Evolutionary conservation across 2,888 invertebrate species (phyloP), one percentile per base, ranked within the genome.

Genomic region (Lycaena phlaeas): DNA sequence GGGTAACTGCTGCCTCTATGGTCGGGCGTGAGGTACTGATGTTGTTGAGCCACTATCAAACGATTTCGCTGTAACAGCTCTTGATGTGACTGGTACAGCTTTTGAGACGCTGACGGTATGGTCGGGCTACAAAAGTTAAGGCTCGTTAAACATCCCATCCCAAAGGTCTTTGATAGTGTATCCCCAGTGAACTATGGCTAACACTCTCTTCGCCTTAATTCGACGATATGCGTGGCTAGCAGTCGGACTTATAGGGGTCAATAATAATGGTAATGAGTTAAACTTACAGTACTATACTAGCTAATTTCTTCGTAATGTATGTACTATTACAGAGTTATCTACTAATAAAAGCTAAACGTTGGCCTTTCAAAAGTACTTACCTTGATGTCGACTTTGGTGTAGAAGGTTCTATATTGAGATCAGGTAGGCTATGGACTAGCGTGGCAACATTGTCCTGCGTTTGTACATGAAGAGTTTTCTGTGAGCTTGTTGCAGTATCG

Each of bases 391-490:
- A 42, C 1, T 56, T 42, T 3, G 54, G 56, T 12, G 50, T 87
- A 86, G 58, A 47, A 0, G 57, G 56, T 5, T 71, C 71, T 2
- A 67, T 39, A 9, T 61, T 67, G 40, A 95, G 81, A 64, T 95
- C 94, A 2, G 94, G 94, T 56, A 95, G 75, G 61, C 93, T 94
- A 68, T 94, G 93, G 18, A 93, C 92, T 38, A 93, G 77, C 41
- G 87, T 86, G 57, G 88, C 87, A n/a, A 63, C 85, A 72, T 44
- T 61, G 44, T 75, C 75, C 15, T 87, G 74, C 3, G 92, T 90
- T 61, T 93, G 91, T 43, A 94, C 93, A 36, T 90, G 90, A 48
- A 94, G 76, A 0, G 92, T 68, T 50, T 66, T 65, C 14, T 57
- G 55, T 25, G 57, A 56, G 14, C 51, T 36, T 2, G 40, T 10